Evolutionary conservation across 2,113 vertebrate species (phyloP).

Genomic region (Leptocoma aspasia): DNA sequence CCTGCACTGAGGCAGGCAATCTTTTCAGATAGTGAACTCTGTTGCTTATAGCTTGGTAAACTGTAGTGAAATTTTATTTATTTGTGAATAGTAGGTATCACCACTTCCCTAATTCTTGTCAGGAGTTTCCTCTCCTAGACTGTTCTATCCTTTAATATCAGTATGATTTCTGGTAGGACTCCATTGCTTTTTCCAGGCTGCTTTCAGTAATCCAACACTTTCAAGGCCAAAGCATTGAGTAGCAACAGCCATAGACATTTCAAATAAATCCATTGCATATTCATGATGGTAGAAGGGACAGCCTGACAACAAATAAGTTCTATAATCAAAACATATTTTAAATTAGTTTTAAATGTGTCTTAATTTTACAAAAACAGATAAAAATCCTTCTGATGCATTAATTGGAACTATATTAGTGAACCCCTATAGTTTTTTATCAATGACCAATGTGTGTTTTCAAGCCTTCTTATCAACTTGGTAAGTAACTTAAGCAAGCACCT

Average conservation of each 20-base stretch:
- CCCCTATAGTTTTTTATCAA: background rate
- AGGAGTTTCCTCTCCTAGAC: background rate
- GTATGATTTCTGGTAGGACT: background rate
- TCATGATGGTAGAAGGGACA: background rate
- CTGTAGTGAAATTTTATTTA: background rate
- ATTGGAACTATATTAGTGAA: background rate
- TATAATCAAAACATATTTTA: background rate
- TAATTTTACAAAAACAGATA: background rate
- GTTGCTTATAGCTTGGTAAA: background rate
- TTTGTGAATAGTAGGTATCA: background rate
- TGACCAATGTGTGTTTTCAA: background rate
- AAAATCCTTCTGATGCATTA: background rate
- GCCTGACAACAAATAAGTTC: background rate
- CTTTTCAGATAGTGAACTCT: background rate
- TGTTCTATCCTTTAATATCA: background rate
- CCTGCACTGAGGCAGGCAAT: background rate
- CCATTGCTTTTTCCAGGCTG: background rate
- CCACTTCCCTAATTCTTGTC: background rate
- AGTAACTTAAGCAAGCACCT: background rate
- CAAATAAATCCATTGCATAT: background rate
- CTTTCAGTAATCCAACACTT: background rate
- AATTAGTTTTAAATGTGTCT: background rate
- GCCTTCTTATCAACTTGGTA: background rate
- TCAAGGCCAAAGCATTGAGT: background rate
- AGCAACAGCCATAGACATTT: background rate